Percentiles rank a stretch among this genome's conserved stretches.
These are phyloP conservation scores for Pelmatolapia mariae DNA, from an alignment of 2,113 vertebrate genomes.

Conservation along the genomic window DNA sequence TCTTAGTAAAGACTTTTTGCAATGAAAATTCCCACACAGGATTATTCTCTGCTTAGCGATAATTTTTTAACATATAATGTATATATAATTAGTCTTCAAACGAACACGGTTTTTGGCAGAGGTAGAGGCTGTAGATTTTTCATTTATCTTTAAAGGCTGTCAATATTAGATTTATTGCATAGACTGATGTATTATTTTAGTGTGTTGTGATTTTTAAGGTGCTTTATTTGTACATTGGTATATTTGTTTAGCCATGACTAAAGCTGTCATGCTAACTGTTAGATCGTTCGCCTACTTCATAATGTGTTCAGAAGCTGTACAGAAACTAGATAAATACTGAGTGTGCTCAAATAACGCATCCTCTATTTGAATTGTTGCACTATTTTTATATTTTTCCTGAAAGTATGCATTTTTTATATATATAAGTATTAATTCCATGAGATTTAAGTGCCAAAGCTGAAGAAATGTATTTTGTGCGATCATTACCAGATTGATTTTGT, in stretches of 20 bases:
- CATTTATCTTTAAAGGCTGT: neutral
- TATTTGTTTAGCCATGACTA: neutral
- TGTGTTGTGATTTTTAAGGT: neutral
- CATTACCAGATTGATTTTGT: neutral
- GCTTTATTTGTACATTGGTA: neutral
- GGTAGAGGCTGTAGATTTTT: neutral
- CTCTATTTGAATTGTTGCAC: neutral
- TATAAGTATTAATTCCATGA: neutral
- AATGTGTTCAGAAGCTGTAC: neutral
- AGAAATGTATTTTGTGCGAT: neutral
- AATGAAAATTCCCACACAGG: neutral
- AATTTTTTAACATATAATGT: neutral
- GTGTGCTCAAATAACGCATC: neutral
- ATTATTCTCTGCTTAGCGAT: neutral
- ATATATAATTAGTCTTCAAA: neutral
- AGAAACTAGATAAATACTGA: neutral
- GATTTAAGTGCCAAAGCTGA: slow-evolving; percentile 1
- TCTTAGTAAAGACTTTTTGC: neutral
- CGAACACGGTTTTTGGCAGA: neutral
- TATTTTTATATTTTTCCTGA: neutral
- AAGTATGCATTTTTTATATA: neutral
- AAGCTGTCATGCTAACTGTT: neutral
- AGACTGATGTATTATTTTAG: neutral
- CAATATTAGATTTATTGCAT: neutral
- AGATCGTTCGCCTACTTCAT: neutral